Conservation (phyloP, 2,797 vertebrate species). For the Schizothorax lantsangensis region DNA sequence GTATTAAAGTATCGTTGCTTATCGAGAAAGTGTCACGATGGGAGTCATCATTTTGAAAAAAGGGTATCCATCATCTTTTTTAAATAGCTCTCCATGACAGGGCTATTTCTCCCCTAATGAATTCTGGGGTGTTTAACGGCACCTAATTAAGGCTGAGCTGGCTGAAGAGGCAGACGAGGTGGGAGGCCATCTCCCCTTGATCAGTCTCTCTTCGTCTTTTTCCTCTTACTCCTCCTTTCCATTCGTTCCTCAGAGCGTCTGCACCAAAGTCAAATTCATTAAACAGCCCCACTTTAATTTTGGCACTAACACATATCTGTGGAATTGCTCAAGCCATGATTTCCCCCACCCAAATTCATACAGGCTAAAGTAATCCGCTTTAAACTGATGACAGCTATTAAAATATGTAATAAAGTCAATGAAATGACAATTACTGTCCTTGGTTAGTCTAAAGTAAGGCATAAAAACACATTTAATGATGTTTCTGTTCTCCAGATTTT, state of each 20-base stretch:
- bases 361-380: conserved; percentile 44
- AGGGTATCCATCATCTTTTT: conserved; percentile 82
- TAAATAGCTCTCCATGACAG: conserved; percentile 79
- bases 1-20: conserved; percentile 95
- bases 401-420: conserved; percentile 72
- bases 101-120: conserved; percentile 80
- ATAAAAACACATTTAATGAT: conserved; percentile 28
- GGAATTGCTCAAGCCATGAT: conserved; percentile 58
- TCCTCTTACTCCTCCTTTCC: conserved; percentile 60
- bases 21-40: conserved; percentile 84
- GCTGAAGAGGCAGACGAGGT: conserved; percentile 76
- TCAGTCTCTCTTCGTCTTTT: conserved; percentile 40
- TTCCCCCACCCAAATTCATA: conserved; percentile 37
- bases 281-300: conserved; percentile 62
- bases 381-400: conserved; percentile 70
- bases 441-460: conserved; percentile 62
- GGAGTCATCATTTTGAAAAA: conserved; percentile 75
- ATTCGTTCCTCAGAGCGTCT: conserved; percentile 48
- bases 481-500: background rate
- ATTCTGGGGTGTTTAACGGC: conserved; percentile 77
- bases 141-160: conserved; percentile 85
- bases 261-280: conserved; percentile 82
- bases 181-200: conserved; percentile 74
- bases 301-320: conserved; percentile 47
- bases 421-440: conserved; percentile 74